phyloP scores from a whole-genome alignment of 2,888 invertebrate species.

The Orthonevra nobilis region DNA sequence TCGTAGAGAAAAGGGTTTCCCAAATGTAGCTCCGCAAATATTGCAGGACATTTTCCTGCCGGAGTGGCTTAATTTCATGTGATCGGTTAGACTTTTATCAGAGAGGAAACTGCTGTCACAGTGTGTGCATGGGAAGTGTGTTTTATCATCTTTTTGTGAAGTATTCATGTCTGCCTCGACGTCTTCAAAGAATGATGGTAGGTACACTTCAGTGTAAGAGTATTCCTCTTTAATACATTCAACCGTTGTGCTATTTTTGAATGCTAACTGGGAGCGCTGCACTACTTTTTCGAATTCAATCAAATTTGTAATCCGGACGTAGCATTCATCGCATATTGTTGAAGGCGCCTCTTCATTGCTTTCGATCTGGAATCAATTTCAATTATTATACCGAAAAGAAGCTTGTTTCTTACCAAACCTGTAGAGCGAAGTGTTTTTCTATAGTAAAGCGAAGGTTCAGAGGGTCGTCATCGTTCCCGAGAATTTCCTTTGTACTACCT shows the following conservation, averaged over 20 bases:
- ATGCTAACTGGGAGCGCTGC: slow-evolving; percentile 2
- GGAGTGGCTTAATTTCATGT: background rate
- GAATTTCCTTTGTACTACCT: background rate
- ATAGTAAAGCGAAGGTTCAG: slow-evolving; percentile 6
- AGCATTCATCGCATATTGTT: slow-evolving; percentile 29
- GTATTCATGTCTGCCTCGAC: background rate
- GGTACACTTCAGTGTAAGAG: background rate
- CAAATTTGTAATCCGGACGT: slow-evolving; percentile 10
- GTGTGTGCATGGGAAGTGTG: background rate
- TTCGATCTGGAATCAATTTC: slow-evolving; percentile 4
- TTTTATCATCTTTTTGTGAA: background rate
- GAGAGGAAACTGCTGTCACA: slow-evolving; percentile 2
- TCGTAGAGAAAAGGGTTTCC: background rate
- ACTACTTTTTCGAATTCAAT: slow-evolving; percentile 28
- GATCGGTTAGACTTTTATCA: background rate
- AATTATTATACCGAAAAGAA: background rate
- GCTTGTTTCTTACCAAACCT: slow-evolving; percentile 1
- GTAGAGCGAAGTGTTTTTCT: slow-evolving; percentile 33
- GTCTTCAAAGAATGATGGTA: background rate
- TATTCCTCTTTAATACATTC: background rate
- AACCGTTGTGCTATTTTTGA: background rate
- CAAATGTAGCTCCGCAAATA: slow-evolving; percentile 20
- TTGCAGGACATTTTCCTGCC: slow-evolving; percentile 12
- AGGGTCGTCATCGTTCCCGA: background rate
- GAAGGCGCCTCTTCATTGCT: slow-evolving; percentile 3